Evolutionary conservation across 2,888 invertebrate genomes (phyloP).

Genomic region (Epistrophe eligans): DNA sequence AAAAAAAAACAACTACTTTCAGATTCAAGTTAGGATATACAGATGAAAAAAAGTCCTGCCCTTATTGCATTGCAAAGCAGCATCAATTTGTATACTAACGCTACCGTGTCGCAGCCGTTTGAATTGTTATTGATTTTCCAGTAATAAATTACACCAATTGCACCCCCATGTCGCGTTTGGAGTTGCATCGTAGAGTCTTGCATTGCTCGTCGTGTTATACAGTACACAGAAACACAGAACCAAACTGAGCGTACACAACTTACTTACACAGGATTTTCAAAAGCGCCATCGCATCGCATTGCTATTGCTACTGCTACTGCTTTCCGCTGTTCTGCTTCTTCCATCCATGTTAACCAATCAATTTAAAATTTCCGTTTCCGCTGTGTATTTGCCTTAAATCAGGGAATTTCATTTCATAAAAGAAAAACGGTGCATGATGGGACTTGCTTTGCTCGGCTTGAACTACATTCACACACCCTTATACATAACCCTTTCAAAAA

Average conservation of each 20-base stretch:
- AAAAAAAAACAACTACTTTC: slow-evolving; percentile 34
- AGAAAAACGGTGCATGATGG: slow-evolving; percentile 57
- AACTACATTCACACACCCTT: slow-evolving; percentile 27
- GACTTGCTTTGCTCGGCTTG: slow-evolving; percentile 21
- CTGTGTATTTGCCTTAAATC: slow-evolving; percentile 74
- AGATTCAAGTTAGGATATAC: slow-evolving; percentile 17
- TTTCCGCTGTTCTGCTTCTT: slow-evolving; percentile 67
- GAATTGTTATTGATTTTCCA: slow-evolving; percentile 73
- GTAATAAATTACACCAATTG: slow-evolving; percentile 74
- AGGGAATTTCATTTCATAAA: slow-evolving; percentile 74
- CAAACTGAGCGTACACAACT: slow-evolving; percentile 62
- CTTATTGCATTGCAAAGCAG: slow-evolving; percentile 56
- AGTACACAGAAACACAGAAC: slow-evolving; percentile 51
- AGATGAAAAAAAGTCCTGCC: not conserved
- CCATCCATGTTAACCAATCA: slow-evolving; percentile 76
- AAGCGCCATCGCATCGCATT: slow-evolving; percentile 39
- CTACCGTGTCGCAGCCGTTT: slow-evolving; percentile 51
- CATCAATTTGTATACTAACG: slow-evolving; percentile 71
- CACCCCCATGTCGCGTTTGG: slow-evolving; percentile 63
- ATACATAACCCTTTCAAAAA: not conserved
- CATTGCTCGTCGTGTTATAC: not conserved
- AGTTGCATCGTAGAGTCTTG: slow-evolving; percentile 17
- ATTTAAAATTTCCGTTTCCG: slow-evolving; percentile 76
- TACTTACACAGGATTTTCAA: slow-evolving; percentile 59
- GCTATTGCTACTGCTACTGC: slow-evolving; percentile 34